Conservation (phyloP, 2,113 vertebrate genomes). For the human region GRCh38 chr6:138332501-138333000, state of each 20-base stretch:
- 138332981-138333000: neutral
- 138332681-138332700: neutral
- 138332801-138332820: neutral
- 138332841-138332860: neutral
- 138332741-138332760: neutral
- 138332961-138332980: neutral
- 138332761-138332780: neutral
- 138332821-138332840: neutral
- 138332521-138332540: neutral
- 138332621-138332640: neutral
- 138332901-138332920: neutral
- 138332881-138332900: neutral
- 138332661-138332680: neutral
- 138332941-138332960: neutral
- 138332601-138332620: neutral
- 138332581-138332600: neutral
- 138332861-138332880: neutral
- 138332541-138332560: neutral
- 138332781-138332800: neutral
- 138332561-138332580: neutral
- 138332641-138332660: neutral
- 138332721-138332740: neutral
- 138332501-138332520: neutral
- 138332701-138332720: neutral
- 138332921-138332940: neutral